Conservation (phyloP, 1,140 invertebrate species). For the Drosophila arawakana region DNA sequence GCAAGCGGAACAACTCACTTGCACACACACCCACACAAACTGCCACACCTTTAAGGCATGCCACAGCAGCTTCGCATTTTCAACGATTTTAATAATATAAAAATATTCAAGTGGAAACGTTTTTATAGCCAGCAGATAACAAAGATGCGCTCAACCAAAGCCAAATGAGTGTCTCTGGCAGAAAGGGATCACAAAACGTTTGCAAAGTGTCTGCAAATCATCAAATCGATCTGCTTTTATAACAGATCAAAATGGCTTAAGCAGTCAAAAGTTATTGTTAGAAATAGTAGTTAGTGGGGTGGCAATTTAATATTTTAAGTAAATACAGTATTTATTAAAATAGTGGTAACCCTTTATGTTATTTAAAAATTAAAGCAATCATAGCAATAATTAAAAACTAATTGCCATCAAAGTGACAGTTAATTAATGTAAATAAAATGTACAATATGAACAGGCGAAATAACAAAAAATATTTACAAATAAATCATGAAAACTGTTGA, state of each 20-base stretch:
- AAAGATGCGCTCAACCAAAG: slow-evolving; percentile 34
- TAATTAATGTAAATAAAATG: slow-evolving; percentile 7
- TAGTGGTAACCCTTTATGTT: neutral
- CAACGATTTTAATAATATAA: slow-evolving; percentile 42
- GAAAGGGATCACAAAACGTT: slow-evolving; percentile 3
- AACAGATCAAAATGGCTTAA: neutral
- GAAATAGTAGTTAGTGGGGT: too few relatives aligned
- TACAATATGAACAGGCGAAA: neutral
- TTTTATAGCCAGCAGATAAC: slow-evolving; percentile 46
- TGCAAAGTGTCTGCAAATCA: slow-evolving; percentile 5
- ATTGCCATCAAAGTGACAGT: neutral
- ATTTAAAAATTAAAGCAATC: neutral
- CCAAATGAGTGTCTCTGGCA: slow-evolving; percentile 25
- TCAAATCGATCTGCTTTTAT: slow-evolving; percentile 3
- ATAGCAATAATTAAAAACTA: neutral
- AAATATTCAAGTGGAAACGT: slow-evolving; percentile 54
- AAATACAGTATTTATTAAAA: too few relatives aligned
- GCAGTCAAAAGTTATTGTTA: neutral
- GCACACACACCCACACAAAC: slow-evolving; percentile 18
- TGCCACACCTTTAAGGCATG: slow-evolving; percentile 40
- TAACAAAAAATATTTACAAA: neutral
- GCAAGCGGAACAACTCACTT: slow-evolving; percentile 55
- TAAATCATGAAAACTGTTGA: slow-evolving; percentile 53
- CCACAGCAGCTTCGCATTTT: slow-evolving; percentile 10
- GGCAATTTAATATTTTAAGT: neutral